Percentiles rank a stretch among this genome's conserved stretches.
Evolutionary conservation across 2,797 vertebrate genomes (phyloP).

Genomic region (Alca torda): DNA sequence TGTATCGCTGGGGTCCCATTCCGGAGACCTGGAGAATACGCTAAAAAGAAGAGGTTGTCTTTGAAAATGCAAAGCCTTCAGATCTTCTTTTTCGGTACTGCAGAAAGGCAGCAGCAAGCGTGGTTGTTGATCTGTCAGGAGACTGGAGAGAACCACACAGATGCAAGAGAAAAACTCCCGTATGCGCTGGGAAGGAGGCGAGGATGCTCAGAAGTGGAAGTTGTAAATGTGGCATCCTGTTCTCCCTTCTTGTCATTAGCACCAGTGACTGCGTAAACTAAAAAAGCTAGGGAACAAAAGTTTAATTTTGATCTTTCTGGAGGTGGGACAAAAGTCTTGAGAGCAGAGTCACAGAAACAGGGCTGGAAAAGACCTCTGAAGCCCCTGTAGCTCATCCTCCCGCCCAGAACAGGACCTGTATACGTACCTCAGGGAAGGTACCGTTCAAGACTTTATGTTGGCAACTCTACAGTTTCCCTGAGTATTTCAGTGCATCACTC

Average conservation of each 20-base stretch:
- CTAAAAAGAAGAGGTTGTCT: constrained; percentile 18
- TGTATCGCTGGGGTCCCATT: not conserved
- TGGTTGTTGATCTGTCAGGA: not conserved
- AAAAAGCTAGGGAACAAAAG: not conserved
- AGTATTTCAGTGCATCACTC: not conserved
- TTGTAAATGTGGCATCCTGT: not conserved
- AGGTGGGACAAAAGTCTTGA: not conserved
- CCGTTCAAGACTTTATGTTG: not conserved
- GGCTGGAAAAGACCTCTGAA: not conserved
- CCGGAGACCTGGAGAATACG: accelerated
- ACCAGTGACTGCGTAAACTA: not conserved
- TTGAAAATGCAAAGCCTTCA: constrained; percentile 6
- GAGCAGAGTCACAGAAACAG: not conserved
- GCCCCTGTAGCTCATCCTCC: not conserved
- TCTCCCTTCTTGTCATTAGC: not conserved
- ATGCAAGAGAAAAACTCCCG: not conserved
- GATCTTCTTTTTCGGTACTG: not conserved
- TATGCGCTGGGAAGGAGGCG: not conserved
- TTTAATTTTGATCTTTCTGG: not conserved
- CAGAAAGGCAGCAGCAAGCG: not conserved
- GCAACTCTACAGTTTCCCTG: not conserved
- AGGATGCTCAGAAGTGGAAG: not conserved
- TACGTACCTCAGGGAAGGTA: not conserved
- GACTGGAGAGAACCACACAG: not conserved
- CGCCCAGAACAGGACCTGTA: not conserved